Evolutionary conservation across 2,797 vertebrate genomes (phyloP), one percentile per base, ranked within the genome.

Genomic region (Epinephelus awoara): DNA sequence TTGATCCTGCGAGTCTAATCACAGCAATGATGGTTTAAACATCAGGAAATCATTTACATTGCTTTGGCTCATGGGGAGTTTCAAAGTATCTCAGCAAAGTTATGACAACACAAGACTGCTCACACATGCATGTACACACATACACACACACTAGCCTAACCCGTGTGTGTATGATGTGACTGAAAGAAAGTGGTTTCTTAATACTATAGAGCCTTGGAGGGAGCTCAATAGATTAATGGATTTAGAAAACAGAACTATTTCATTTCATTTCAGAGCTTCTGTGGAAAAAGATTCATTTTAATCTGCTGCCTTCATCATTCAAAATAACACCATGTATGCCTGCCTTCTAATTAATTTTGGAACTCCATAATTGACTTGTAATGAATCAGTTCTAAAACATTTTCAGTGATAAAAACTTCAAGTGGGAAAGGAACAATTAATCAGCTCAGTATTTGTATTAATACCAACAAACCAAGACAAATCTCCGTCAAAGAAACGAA

Each of bases 21-120:
- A 72, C 75, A 82, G 78, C 78, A 72, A 79, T 42, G 79, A 82
- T 73, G 90, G 78, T 83, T 93, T 76, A 76, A 90, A 93, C 92
- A 93, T 93, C 74, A 84, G 93, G 91, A 92, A 94, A 91, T 90
- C 74, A 91, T 93, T 92, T 87, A 73, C 83, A 79, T 70, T 58
- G 66, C 80, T 69, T 75, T 62, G 85, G 78, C 80, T 84, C 83
- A 68, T 58, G 49, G 75, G 74, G 76, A 86, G 79, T 88, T 88
- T 74, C 82, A 79, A 70, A 81, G 79, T 84, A 81, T 89, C 80
- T 82, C 59, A 27, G 82, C 64, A 74, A 84, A 92, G 77, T 89
- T 89, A 85, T 80, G 80, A 92, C 83, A 93, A 88, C 82, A 88
- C 34, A 64, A 66, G n/a, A 67, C 55, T 68, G 25, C 67, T 77